These are phyloP conservation scores for Hyphantria cunea DNA, from an alignment of 1,140 invertebrate genomes.

Conservation along the genomic window DNA sequence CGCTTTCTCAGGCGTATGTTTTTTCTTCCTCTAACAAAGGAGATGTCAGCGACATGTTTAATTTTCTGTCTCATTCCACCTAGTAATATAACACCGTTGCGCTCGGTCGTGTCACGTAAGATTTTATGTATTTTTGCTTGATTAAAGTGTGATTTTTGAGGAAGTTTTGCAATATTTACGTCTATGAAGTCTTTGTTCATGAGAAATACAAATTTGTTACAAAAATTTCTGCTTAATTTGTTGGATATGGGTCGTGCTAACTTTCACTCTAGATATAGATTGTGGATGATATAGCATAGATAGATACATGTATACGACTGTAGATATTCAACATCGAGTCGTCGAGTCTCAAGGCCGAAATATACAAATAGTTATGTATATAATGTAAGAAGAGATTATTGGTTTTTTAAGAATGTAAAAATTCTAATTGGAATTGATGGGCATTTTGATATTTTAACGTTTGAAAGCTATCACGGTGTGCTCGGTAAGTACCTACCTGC, in stretches of 20 bases:
- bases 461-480: conserved; percentile 25
- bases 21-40: conserved; percentile 69
- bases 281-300: conserved; percentile 72
- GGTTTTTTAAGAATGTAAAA: conserved; percentile 56
- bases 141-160: conserved; percentile 59
- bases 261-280: conserved; percentile 80
- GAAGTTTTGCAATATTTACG: conserved; percentile 42
- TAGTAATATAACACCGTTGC: conserved; percentile 82
- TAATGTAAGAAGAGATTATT: conserved; percentile 66
- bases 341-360: conserved; percentile 78
- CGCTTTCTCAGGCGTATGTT: conserved; percentile 77
- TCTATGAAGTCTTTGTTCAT: conserved; percentile 41
- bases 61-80: conserved; percentile 72
- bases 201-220: conserved; percentile 38
- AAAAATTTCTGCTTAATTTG: conserved; percentile 36
- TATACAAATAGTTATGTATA: conserved; percentile 69
- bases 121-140: conserved; percentile 76
- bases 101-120: conserved; percentile 81
- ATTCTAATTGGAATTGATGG: conserved; percentile 33
- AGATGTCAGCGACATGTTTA: conserved; percentile 64
- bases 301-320: conserved; percentile 65
- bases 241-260: conserved; percentile 69
- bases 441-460: conserved; percentile 30
- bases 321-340: conserved; percentile 79
- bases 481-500: conserved; percentile 31